Evolutionary conservation across 2,113 vertebrate species (phyloP).

Genomic region (Raphicerus campestris): DNA sequence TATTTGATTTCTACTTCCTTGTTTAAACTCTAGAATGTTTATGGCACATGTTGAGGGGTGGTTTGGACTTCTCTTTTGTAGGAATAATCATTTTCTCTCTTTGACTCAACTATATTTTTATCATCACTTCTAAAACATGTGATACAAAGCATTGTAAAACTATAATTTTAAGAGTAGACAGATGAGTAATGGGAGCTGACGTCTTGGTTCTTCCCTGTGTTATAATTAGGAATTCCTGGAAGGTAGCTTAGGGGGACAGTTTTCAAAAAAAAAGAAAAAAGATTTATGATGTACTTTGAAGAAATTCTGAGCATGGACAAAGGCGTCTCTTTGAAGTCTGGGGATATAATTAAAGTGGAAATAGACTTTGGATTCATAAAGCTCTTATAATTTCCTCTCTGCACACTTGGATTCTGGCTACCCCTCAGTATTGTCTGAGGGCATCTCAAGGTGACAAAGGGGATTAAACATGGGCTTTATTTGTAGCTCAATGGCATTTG

Average conservation of each 20-base stretch:
- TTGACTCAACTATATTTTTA: constrained; percentile 45
- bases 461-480: background rate
- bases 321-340: constrained; percentile 68
- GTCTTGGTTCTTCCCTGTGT: constrained; percentile 34
- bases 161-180: constrained; percentile 42
- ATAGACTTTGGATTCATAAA: constrained; percentile 19
- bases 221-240: constrained; percentile 48
- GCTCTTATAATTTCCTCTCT: constrained; percentile 1
- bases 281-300: constrained; percentile 62
- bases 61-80: background rate
- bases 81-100: constrained; percentile 26
- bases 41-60: background rate
- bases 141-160: constrained; percentile 33
- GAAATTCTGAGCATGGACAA: constrained; percentile 51
- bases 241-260: constrained; percentile 46
- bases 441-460: background rate
- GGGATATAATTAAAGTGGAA: constrained; percentile 54
- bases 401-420: background rate
- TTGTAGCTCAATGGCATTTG: background rate
- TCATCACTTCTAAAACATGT: constrained; percentile 34
- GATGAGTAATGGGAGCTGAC: constrained; percentile 37
- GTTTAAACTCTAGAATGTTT: constrained; percentile 15
- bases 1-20: background rate
- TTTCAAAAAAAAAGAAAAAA: constrained; percentile 3
- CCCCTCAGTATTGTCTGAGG: background rate